Evolutionary conservation across 2,113 vertebrate species (phyloP).

Genomic region (Peucedramus taeniatus): DNA sequence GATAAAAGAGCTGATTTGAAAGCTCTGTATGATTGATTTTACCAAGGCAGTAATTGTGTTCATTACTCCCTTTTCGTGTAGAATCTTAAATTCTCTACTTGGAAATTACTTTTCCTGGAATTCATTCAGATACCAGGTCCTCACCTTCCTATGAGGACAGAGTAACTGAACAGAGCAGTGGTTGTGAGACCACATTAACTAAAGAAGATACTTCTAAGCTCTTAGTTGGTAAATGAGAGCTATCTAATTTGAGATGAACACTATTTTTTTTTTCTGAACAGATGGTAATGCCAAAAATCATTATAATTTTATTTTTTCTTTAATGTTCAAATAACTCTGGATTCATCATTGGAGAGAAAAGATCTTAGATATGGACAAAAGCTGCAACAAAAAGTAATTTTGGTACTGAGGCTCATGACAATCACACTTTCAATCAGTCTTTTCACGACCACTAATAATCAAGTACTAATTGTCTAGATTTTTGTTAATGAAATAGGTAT

Average conservation of each 20-base stretch:
- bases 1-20: not conserved
- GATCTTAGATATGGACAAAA: not conserved
- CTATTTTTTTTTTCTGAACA: not conserved
- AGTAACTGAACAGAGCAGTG: not conserved
- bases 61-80: not conserved
- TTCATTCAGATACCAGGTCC: not conserved
- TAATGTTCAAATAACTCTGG: not conserved
- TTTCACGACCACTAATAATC: not conserved
- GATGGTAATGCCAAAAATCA: not conserved
- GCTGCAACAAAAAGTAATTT: not conserved
- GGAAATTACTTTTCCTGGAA: not conserved
- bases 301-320: not conserved
- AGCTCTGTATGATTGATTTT: not conserved
- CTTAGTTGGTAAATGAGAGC: not conserved
- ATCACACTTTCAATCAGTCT: not conserved
- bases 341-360: not conserved
- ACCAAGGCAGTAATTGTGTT: not conserved
- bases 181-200: rapidly evolving
- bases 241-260: not conserved
- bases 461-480: not conserved
- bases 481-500: not conserved
- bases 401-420: not conserved
- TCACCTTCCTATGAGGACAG: not conserved
- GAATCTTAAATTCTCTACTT: not conserved
- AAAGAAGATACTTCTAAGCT: not conserved